Conservation (phyloP, 2,113 vertebrate genomes). For the Lonchura striata region DNA sequence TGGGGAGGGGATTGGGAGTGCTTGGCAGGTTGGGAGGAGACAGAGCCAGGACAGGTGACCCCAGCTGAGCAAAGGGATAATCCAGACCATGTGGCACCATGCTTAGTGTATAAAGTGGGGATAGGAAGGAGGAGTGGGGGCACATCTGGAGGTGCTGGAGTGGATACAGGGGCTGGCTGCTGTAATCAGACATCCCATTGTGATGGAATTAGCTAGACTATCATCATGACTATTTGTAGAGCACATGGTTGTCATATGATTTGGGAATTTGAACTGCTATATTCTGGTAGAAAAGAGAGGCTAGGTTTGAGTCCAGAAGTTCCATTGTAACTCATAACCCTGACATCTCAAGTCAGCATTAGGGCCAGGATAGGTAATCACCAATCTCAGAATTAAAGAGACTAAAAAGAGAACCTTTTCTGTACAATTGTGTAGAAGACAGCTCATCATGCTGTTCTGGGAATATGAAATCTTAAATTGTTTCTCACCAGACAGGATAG, state of each 20-base stretch:
- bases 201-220: background rate
- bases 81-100: background rate
- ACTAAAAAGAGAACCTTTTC: background rate
- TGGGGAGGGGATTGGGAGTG: background rate
- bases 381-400: background rate
- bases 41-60: background rate
- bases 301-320: background rate
- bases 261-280: background rate
- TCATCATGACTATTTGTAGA: background rate
- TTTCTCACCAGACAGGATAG: background rate
- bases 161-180: background rate
- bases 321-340: background rate
- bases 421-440: background rate
- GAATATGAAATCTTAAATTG: background rate
- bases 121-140: background rate
- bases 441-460: background rate
- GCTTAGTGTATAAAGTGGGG: background rate
- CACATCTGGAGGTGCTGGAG: background rate
- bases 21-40: rapidly evolving
- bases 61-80: background rate
- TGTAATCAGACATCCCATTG: background rate
- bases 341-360: background rate
- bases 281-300: background rate
- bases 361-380: background rate
- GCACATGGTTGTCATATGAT: background rate